Evolutionary conservation across 2,113 vertebrate species (phyloP), one percentile per base, ranked within the genome.

Genomic region (Asarcornis scutulata): DNA sequence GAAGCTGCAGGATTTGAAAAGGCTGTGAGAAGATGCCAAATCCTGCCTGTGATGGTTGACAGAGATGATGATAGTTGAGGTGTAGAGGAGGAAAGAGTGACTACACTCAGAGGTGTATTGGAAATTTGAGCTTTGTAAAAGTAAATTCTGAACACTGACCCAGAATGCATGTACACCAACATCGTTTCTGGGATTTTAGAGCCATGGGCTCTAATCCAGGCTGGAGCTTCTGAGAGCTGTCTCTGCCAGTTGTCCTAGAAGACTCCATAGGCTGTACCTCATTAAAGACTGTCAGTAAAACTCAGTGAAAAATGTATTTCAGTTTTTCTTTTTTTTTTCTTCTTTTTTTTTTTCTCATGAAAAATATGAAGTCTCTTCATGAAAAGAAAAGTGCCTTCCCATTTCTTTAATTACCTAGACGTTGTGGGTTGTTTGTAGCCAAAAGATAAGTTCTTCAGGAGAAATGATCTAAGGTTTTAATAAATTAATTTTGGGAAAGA

Each of bases 391-490:
- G 26, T 13, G 7, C 27, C 29, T 11, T 95, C 40, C 17, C 1
- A 4, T 92, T 67, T 17, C n/a, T 84, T 71, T 46, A 91, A 25
- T 62, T 68, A 64, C 46, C 42, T 84, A 48, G 53, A 0, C 29
- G 14, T 46, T 72, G 25, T 78, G 27, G 18, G 7, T 17, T 81
- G 9, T 52, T 59, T 68, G 52, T 23, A 91, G 89, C n/a, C 81
- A 84, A 91, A 96, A 91, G 66, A 84, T 84, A 95, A 96, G 32
- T 48, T 56, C 22, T 72, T 73, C 53, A 63, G 84, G n/a, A 63
- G 78, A 86, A 78, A 72, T 4, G 17, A 83, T 67, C 56, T 86
- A 77, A 74, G 18, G 40, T 74, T 95, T 80, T 81, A 69, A 83
- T 81, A 92, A 84, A 27, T 81, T 46, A 36, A 69, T 88, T 71